Evolutionary conservation across 2,797 vertebrate species (phyloP).

Genomic region (Gallinago solitaria): DNA sequence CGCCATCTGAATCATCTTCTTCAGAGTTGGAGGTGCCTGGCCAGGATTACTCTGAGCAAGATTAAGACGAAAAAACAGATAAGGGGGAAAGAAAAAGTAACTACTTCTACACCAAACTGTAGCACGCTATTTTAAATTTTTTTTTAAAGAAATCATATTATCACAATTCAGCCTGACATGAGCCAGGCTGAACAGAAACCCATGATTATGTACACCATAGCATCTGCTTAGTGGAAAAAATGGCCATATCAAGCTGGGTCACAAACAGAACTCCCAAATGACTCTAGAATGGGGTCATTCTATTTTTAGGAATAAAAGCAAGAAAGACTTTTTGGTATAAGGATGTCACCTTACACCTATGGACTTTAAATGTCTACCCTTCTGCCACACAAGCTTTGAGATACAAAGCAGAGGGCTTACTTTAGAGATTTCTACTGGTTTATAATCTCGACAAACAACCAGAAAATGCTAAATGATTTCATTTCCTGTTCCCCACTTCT

Average conservation of each 20-base stretch:
- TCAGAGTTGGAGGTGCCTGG: conserved; percentile 89
- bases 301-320: background rate
- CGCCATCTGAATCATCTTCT: conserved; percentile 99
- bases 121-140: background rate
- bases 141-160: background rate
- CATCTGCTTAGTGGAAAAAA: background rate
- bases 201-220: background rate
- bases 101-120: background rate
- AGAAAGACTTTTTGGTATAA: background rate
- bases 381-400: background rate
- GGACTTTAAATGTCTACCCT: background rate
- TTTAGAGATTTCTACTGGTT: background rate
- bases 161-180: background rate
- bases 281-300: background rate
- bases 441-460: background rate
- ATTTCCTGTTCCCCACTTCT: background rate
- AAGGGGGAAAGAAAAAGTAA: background rate
- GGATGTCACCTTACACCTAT: background rate
- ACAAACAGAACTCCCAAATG: background rate
- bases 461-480: background rate
- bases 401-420: background rate
- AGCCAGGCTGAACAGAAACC: background rate
- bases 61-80: background rate
- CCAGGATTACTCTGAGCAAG: conserved; percentile 83
- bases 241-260: background rate